Evolutionary conservation across 2,113 vertebrate genomes (phyloP).

Genomic region (Sisor rabdophorus): DNA sequence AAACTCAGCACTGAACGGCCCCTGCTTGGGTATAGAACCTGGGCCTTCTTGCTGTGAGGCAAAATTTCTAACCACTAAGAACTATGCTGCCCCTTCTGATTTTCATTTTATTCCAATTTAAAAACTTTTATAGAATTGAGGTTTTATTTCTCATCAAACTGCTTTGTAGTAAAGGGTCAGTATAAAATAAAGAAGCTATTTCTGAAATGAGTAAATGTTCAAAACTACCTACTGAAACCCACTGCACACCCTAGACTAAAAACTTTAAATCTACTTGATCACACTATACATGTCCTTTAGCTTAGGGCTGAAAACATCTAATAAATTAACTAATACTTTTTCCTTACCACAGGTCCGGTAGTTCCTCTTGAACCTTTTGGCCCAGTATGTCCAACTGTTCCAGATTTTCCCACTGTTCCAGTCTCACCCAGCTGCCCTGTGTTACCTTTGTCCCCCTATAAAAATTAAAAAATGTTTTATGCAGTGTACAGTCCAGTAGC

Average conservation of each 20-base stretch:
- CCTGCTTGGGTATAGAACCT: too few relatives aligned
- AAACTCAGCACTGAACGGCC: too few relatives aligned
- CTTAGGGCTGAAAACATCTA: background rate
- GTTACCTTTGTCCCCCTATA: slow-evolving; percentile 88
- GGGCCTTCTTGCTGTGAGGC: too few relatives aligned
- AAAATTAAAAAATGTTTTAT: background rate
- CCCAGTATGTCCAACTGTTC: slow-evolving; percentile 81
- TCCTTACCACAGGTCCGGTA: slow-evolving; percentile 85
- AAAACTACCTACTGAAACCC: background rate
- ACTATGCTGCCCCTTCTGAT: too few relatives aligned
- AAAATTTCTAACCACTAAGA: too few relatives aligned
- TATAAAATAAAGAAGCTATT: too few relatives aligned
- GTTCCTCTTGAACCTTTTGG: slow-evolving; percentile 96
- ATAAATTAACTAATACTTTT: too few relatives aligned
- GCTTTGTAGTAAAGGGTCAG: too few relatives aligned
- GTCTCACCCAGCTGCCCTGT: slow-evolving; percentile 90
- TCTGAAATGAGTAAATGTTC: background rate
- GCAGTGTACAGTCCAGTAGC: background rate
- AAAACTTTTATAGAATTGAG: too few relatives aligned
- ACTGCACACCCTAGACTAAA: background rate
- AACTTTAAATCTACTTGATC: background rate
- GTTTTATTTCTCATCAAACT: too few relatives aligned
- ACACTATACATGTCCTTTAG: background rate
- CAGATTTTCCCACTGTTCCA: slow-evolving; percentile 79
- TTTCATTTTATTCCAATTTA: too few relatives aligned